These are phyloP conservation scores for Clinocottus analis DNA, from an alignment of 2,113 vertebrate genomes.

Conservation along the genomic window DNA sequence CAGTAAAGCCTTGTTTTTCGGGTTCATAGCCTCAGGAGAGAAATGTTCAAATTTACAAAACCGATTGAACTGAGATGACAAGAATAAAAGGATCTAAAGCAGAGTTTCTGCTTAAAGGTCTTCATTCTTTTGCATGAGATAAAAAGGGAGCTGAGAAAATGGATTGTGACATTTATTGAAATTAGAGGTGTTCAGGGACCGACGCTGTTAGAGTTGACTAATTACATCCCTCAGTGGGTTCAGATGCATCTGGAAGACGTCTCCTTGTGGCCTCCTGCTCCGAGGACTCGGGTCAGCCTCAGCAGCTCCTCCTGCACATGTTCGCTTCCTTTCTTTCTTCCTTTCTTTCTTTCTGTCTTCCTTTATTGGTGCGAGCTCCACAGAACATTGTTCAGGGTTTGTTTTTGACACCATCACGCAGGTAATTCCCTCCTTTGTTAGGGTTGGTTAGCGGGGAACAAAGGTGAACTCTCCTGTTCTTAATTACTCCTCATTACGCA, in stretches of 20 bases:
- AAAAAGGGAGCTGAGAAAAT: constrained; percentile 30
- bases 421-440: constrained; percentile 4
- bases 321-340: not conserved
- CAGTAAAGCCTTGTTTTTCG: not conserved
- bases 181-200: constrained; percentile 19
- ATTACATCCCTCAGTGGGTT: constrained; percentile 31
- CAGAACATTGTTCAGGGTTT: not conserved
- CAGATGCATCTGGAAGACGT: constrained; percentile 8
- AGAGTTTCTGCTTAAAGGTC: constrained; percentile 36
- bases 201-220: constrained; percentile 14
- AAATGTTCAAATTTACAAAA: constrained; percentile 49
- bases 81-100: constrained; percentile 29
- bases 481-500: constrained; percentile 33
- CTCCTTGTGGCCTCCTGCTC: not conserved
- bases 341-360: not conserved
- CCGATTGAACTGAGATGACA: constrained; percentile 39
- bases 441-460: not conserved
- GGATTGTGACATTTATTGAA: constrained; percentile 39
- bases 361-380: not conserved
- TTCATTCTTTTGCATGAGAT: constrained; percentile 24
- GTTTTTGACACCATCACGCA: constrained; percentile 4
- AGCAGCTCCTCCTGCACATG: not conserved
- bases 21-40: constrained; percentile 25
- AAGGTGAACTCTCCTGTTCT: not conserved
- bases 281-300: not conserved